Percentiles rank a stretch among this genome's conserved stretches.
phyloP scores from a whole-genome alignment of 2,888 invertebrate species.

The Zelleria hepariella region DNA sequence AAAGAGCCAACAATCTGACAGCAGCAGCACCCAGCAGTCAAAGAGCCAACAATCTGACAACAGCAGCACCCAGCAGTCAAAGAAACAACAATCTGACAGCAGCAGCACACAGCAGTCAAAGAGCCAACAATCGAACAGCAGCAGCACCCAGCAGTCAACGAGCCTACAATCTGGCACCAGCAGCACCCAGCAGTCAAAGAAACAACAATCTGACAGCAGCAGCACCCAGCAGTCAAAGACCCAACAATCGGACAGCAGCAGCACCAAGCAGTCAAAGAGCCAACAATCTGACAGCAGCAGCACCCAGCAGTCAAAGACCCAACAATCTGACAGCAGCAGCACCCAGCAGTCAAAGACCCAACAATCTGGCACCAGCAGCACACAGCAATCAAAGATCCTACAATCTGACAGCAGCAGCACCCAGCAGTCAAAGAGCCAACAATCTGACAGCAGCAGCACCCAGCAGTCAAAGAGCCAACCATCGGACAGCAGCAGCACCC shows the following conservation, averaged over 20 bases:
- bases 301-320: background rate
- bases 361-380: background rate
- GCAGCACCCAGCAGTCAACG: background rate
- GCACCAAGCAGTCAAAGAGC: background rate
- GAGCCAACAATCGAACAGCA: background rate
- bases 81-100: background rate
- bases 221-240: background rate
- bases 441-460: background rate
- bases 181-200: background rate
- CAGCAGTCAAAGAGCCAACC: background rate
- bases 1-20: background rate
- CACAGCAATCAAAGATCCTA: background rate
- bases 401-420: background rate
- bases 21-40: background rate
- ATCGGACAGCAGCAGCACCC: background rate
- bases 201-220: background rate
- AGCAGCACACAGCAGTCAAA: background rate
- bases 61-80: background rate
- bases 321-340: background rate
- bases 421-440: background rate
- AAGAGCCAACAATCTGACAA: background rate
- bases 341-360: background rate
- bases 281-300: background rate
- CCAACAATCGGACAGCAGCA: background rate
- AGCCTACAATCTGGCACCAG: background rate